A percentile compares a stretch with the other conserved stretches of the same genome.
These are phyloP conservation scores for Orthosia gracilis DNA, from an alignment of 2,888 invertebrate genomes.

Conservation along the genomic window DNA sequence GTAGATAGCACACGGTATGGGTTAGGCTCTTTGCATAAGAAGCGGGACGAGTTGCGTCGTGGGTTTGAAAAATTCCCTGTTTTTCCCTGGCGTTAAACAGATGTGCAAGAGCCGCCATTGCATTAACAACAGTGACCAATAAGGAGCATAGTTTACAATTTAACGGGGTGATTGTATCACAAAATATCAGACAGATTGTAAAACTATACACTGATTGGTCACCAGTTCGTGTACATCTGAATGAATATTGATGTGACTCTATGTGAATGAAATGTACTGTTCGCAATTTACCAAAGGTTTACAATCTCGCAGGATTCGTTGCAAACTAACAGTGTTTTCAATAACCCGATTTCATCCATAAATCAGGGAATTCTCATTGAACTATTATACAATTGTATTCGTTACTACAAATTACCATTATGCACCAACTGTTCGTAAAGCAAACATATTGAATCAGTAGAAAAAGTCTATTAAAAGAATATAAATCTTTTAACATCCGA, in stretches of 20 bases:
- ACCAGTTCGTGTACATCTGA: neutral
- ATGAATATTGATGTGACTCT: neutral
- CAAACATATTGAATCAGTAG: neutral
- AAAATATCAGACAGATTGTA: neutral
- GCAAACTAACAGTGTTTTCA: no score
- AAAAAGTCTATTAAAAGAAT: neutral
- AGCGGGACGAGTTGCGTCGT: neutral
- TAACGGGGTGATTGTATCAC: neutral
- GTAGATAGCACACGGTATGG: slow-evolving; percentile 23
- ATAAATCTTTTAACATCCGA: slow-evolving; percentile 18
- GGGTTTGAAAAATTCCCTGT: neutral
- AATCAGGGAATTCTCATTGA: no score
- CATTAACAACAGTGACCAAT: neutral
- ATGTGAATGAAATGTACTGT: no score
- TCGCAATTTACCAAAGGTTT: neutral
- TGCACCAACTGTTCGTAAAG: neutral
- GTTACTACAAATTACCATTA: no score
- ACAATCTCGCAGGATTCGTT: neutral
- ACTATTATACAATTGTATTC: no score
- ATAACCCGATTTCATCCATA: no score
- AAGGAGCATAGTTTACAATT: neutral
- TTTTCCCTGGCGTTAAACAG: neutral
- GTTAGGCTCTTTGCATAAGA: slow-evolving; percentile 30
- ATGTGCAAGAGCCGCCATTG: neutral
- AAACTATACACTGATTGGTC: neutral